These are phyloP conservation scores for Phacellophora camtschatica DNA, from an alignment of 30 jellyfish, hydroid and myxozoan species.

Conservation along the genomic window DNA sequence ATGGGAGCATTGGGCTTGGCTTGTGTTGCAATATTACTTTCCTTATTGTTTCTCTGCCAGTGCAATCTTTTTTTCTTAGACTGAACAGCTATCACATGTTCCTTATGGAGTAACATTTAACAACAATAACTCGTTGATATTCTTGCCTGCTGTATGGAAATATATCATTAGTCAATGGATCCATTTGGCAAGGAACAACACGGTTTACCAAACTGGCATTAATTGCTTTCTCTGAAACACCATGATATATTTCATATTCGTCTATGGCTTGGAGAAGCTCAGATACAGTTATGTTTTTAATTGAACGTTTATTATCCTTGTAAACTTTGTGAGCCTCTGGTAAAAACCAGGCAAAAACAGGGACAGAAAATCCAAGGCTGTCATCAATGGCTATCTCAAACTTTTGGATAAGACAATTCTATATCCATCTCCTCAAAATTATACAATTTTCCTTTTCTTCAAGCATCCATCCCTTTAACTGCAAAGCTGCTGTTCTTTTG, in stretches of 20 bases:
- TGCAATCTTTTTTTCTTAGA: not conserved
- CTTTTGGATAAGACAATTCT: too few relatives aligned
- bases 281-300: conserved; percentile 6
- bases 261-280: not conserved
- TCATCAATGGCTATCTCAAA: too few relatives aligned
- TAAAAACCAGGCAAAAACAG: conserved; percentile 24
- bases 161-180: too few relatives aligned
- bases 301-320: conserved; percentile 13
- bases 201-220: conserved; percentile 6
- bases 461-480: conserved; percentile 15
- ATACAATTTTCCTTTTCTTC: too few relatives aligned
- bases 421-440: too few relatives aligned
- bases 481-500: not conserved
- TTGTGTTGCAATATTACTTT: conserved; percentile 16
- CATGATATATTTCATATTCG: not conserved
- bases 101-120: not conserved
- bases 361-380: not conserved
- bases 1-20: conserved; percentile 38
- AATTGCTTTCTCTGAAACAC: conserved; percentile 2
- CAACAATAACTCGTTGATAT: too few relatives aligned
- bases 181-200: conserved; percentile 27
- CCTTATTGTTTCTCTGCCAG: conserved; percentile 3
- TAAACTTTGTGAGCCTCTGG: conserved; percentile 9
- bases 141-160: too few relatives aligned
- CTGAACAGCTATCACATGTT: not conserved